Conservation (phyloP, 2,888 invertebrate genomes). For the Yponomeuta plumbellus region DNA sequence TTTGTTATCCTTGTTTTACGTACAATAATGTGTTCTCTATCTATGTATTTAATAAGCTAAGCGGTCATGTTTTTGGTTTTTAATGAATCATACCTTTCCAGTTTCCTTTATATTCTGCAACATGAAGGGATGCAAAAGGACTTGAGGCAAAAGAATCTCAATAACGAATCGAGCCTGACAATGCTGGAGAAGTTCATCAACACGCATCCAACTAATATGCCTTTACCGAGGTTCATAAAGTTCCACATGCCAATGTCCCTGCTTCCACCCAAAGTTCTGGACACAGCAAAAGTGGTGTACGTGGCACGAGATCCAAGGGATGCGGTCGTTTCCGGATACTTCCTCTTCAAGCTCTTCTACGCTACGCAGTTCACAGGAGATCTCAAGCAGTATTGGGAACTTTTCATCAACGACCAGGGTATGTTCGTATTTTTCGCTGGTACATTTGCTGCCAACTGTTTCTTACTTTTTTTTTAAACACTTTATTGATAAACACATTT, state of each 20-base stretch:
- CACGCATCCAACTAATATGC: background rate
- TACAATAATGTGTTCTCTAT: too few relatives aligned
- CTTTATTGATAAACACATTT: background rate
- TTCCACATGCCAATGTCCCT: slow-evolving; percentile 87
- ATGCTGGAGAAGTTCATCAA: too few relatives aligned
- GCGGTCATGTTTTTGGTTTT: too few relatives aligned
- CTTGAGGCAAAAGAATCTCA: too few relatives aligned
- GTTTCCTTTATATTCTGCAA: too few relatives aligned
- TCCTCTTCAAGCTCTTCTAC: slow-evolving; percentile 80
- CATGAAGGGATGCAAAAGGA: too few relatives aligned
- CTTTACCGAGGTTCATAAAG: slow-evolving; percentile 58
- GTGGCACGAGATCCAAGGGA: slow-evolving; percentile 92
- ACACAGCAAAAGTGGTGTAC: slow-evolving; percentile 82
- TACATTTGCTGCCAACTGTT: background rate
- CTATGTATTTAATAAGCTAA: too few relatives aligned
- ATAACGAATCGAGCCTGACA: too few relatives aligned
- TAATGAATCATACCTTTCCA: too few relatives aligned
- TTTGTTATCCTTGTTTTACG: too few relatives aligned
- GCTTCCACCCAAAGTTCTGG: slow-evolving; percentile 78
- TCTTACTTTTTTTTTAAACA: background rate
- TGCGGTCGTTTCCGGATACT: slow-evolving; percentile 88
- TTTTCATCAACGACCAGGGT: slow-evolving; percentile 82
- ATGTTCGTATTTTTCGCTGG: slow-evolving; percentile 35
- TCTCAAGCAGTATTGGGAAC: slow-evolving; percentile 82
- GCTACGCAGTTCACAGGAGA: slow-evolving; percentile 82